phyloP scores from a whole-genome alignment of 2,888 invertebrate species.

The Bimastos eiseni region DNA sequence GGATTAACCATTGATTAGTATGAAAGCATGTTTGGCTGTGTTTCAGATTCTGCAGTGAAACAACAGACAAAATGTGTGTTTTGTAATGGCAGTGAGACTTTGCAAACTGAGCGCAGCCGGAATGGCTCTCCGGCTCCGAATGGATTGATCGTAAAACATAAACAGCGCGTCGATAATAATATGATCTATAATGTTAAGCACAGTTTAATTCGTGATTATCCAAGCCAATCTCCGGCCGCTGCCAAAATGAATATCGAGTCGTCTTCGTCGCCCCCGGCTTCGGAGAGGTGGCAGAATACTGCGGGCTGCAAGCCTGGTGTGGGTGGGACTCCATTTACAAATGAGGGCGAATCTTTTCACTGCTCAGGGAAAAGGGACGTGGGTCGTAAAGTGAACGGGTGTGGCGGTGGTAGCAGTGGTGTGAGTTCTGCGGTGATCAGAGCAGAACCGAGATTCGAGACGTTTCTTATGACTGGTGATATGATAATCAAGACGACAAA shows the following conservation, averaged over 20 bases:
- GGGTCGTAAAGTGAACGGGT: neutral
- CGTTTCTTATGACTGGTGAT: slow-evolving; percentile 95
- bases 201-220: neutral
- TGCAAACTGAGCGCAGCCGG: neutral
- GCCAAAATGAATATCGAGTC: neutral
- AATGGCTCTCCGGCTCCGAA: neutral
- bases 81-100: neutral
- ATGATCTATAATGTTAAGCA: slow-evolving; percentile 7
- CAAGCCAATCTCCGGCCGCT: neutral
- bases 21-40: neutral
- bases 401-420: neutral
- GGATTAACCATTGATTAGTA: neutral
- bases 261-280: neutral
- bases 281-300: neutral
- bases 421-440: neutral
- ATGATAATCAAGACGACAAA: slow-evolving; percentile 90
- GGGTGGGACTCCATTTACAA: neutral
- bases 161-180: neutral
- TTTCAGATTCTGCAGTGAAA: neutral
- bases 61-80: neutral
- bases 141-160: neutral
- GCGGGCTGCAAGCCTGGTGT: neutral
- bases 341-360: neutral
- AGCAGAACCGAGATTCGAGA: slow-evolving; percentile 46
- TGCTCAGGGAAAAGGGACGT: neutral